phyloP scores from a whole-genome alignment of 2,888 invertebrate genomes.

The Zeuzera pyrina region DNA sequence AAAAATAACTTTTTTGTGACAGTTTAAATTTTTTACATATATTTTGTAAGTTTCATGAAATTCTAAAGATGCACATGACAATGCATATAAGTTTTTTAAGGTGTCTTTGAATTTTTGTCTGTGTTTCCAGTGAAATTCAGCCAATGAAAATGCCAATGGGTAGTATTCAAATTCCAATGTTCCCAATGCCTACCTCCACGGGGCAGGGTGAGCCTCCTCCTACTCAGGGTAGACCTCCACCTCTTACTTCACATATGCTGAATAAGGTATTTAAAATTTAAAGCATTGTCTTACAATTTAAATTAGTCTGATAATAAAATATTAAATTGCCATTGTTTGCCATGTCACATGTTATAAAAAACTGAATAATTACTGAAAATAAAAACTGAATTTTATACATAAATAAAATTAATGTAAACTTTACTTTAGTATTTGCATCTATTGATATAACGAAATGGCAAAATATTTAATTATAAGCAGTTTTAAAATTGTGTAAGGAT shows the following conservation, averaged over 20 bases:
- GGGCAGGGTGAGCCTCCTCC: conserved; percentile 53
- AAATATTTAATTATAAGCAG: too few species aligned
- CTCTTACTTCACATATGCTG: conserved; percentile 73
- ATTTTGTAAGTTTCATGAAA: too few species aligned
- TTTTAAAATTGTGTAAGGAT: too few species aligned
- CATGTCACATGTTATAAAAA: conserved; percentile 1
- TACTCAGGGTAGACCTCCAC: conserved; percentile 58
- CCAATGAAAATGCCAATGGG: conserved; percentile 72
- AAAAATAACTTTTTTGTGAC: too few species aligned
- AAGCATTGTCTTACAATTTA: background rate
- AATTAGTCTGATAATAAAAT: background rate
- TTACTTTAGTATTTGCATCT: too few species aligned
- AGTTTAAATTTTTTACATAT: too few species aligned
- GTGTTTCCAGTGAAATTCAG: conserved; percentile 73
- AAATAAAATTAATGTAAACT: too few species aligned
- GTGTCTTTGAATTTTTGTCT: conserved; percentile 3
- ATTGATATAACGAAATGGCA: too few species aligned
- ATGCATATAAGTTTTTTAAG: too few species aligned
- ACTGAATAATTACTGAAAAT: background rate
- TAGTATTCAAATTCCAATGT: conserved; percentile 78
- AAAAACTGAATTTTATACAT: background rate
- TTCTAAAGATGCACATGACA: too few species aligned
- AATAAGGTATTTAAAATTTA: conserved; percentile 69
- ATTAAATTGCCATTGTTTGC: background rate
- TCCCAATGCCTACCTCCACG: conserved; percentile 72